Conservation (phyloP, 2,797 vertebrate genomes). For the Euphonia xanthogaster region DNA sequence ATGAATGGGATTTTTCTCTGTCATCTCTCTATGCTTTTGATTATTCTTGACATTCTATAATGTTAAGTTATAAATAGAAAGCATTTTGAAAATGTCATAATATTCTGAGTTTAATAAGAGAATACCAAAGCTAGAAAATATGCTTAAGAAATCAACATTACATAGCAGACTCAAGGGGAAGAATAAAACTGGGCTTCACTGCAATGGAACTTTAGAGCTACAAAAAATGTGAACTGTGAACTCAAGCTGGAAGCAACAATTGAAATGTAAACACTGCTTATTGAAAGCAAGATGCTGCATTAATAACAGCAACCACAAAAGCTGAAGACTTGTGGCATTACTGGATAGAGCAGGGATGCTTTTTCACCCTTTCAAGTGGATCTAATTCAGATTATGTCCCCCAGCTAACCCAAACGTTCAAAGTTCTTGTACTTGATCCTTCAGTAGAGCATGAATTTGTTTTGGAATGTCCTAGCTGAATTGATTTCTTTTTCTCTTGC, state of each 20-base stretch:
- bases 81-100: slow-evolving; percentile 39
- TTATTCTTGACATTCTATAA: slow-evolving; percentile 41
- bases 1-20: slow-evolving; percentile 25
- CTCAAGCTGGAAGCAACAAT: neutral
- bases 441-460: neutral
- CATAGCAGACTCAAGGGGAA: neutral
- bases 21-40: slow-evolving; percentile 25
- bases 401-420: neutral
- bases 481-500: neutral
- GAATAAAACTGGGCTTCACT: slow-evolving; percentile 29
- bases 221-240: neutral
- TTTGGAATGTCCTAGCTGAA: neutral
- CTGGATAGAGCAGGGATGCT: neutral
- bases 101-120: slow-evolving; percentile 29
- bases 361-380: neutral
- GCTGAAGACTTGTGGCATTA: neutral
- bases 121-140: slow-evolving; percentile 40
- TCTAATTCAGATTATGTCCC: neutral
- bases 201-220: neutral
- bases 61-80: slow-evolving; percentile 56
- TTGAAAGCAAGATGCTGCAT: neutral
- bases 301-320: neutral
- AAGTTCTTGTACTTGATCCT: neutral
- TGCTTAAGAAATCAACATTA: slow-evolving; percentile 37
- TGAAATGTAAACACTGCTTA: slow-evolving; percentile 16